A percentile compares a stretch with the other conserved stretches of the same genome.
Evolutionary conservation across 2,113 vertebrate species (phyloP).

Genomic region (Nannospalax galili): DNA sequence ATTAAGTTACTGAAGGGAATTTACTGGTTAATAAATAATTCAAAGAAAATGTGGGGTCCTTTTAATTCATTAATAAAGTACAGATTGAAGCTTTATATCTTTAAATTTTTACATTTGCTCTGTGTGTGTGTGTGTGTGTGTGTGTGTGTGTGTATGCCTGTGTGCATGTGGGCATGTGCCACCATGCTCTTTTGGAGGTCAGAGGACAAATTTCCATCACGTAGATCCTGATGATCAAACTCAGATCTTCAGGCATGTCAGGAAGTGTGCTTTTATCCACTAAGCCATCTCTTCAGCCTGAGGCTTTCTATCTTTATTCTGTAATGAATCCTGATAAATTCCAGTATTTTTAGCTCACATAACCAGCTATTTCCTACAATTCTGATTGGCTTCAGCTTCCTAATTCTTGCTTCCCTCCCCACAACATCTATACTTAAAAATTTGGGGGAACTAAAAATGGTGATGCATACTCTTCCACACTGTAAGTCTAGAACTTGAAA

Average conservation of each 20-base stretch:
- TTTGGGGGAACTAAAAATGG: not conserved
- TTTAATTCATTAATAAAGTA: constrained; percentile 41
- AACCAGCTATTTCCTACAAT: constrained; percentile 11
- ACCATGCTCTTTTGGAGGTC: no score
- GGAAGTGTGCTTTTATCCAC: not conserved
- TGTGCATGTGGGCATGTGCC: no score
- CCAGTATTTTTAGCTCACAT: constrained; percentile 7
- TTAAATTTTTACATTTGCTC: not conserved
- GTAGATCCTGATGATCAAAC: not conserved
- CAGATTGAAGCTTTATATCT: not conserved
- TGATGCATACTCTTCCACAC: not conserved
- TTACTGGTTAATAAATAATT: constrained; percentile 39
- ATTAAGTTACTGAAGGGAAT: constrained; percentile 48
- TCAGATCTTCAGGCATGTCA: not conserved
- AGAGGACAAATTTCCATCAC: not conserved
- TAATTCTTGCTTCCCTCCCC: not conserved
- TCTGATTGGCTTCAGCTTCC: constrained; percentile 42
- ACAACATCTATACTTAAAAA: not conserved
- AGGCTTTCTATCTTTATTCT: not conserved
- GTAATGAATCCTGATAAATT: constrained; percentile 18
- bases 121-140: not conserved
- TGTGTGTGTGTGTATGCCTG: no score
- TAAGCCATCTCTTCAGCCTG: not conserved
- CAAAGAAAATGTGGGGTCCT: constrained; percentile 12
- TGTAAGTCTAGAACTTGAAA: not conserved